Conservation (phyloP, 2,113 vertebrate genomes). For the Pithys albifrons region DNA sequence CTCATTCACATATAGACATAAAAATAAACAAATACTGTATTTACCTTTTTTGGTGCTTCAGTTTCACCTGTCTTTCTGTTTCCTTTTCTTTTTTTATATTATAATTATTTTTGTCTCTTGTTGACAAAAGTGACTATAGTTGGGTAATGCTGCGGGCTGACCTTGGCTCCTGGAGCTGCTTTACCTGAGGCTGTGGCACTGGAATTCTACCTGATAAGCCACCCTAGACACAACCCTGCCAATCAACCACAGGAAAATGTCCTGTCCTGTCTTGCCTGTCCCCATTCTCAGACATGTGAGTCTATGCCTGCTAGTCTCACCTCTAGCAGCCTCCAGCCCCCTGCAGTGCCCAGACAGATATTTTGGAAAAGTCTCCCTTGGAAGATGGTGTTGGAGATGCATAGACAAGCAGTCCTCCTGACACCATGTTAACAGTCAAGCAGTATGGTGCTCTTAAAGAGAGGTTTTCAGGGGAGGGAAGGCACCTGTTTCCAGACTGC, state of each 20-base stretch:
- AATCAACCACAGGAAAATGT: accelerated
- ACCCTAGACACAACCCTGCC: background rate
- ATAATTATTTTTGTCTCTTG: background rate
- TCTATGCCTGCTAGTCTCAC: accelerated
- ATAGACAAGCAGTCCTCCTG: background rate
- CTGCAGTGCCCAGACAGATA: accelerated
- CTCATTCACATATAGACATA: background rate
- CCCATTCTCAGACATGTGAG: background rate
- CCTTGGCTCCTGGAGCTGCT: background rate
- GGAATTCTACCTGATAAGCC: background rate
- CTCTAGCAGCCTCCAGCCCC: background rate
- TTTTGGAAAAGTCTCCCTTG: background rate
- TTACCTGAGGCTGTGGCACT: background rate
- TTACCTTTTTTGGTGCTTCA: background rate
- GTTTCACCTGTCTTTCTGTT: background rate
- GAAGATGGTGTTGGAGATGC: background rate
- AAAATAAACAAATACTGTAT: background rate
- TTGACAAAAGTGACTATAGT: background rate
- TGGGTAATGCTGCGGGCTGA: background rate
- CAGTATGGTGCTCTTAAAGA: background rate
- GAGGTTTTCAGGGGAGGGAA: background rate
- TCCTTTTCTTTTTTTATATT: background rate
- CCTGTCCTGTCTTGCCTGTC: accelerated
- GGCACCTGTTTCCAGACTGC: background rate
- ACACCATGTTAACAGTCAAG: background rate